Conservation (phyloP, 2,888 invertebrate genomes). For the Sipha maydis region DNA sequence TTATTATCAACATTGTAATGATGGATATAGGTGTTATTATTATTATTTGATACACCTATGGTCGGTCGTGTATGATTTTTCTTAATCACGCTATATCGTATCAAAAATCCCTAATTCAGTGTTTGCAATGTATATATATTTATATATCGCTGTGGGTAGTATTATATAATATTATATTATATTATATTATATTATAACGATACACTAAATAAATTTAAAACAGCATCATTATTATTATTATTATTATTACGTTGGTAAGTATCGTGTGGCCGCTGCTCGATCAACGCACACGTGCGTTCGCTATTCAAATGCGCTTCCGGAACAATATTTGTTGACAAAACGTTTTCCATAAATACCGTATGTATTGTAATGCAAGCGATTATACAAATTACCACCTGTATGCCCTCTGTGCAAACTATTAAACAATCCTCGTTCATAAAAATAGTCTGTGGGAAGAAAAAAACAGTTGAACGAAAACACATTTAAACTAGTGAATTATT, state of each 20-base stretch:
- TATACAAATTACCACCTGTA: slow-evolving; percentile 1
- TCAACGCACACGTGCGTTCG: not conserved
- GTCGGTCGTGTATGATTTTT: not conserved
- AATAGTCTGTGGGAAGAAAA: not conserved
- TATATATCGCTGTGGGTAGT: not conserved
- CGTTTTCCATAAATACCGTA: not conserved
- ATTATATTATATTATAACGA: no score
- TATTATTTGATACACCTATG: not conserved
- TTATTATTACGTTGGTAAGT: not conserved
- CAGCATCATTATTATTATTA: no score
- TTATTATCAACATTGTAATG: not conserved
- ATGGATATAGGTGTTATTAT: not conserved
- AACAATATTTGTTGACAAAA: slow-evolving; percentile 28
- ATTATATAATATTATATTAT: not conserved
- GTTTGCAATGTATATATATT: not conserved
- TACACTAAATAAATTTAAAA: not conserved
- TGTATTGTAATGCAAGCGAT: not conserved
- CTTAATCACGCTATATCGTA: not conserved
- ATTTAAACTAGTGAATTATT: not conserved
- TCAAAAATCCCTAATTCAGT: not conserved
- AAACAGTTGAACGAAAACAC: not conserved
- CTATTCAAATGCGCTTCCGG: slow-evolving; percentile 21
- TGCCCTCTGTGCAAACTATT: not conserved
- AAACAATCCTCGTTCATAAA: not conserved
- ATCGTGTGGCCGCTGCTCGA: not conserved